A percentile compares a stretch with the other conserved stretches of the same genome.
Conservation (phyloP, 2,888 invertebrate genomes). For the Rhingia rostrata region DNA sequence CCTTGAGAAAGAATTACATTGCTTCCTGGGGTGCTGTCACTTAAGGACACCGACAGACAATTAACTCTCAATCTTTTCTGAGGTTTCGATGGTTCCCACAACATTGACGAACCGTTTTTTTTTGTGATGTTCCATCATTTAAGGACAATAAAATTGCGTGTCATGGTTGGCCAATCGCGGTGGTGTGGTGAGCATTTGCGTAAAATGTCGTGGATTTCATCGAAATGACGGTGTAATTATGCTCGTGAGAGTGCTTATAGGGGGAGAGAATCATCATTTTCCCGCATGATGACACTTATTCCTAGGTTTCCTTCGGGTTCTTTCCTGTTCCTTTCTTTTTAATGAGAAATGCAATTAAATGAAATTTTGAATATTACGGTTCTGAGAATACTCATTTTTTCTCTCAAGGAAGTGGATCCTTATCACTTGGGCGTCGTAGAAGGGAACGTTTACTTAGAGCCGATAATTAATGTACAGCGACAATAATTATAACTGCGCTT, state of each 20-base stretch:
- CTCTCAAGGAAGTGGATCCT: background rate
- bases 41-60: constrained; percentile 42
- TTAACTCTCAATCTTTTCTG: constrained; percentile 50
- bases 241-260: background rate
- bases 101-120: background rate
- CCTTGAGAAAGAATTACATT: constrained; percentile 31
- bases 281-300: constrained; percentile 41
- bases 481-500: background rate
- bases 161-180: constrained; percentile 44
- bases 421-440: constrained; percentile 1
- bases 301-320: background rate
- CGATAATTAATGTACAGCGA: background rate
- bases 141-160: constrained; percentile 51
- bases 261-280: constrained; percentile 49
- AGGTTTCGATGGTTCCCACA: constrained; percentile 66
- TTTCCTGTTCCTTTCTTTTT: constrained; percentile 5
- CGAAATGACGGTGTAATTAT: constrained; percentile 35
- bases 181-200: constrained; percentile 36
- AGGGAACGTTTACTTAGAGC: background rate
- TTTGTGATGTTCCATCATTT: background rate
- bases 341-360: constrained; percentile 47
- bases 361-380: constrained; percentile 22
- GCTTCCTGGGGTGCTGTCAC: constrained; percentile 8
- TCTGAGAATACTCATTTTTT: background rate
- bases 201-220: constrained; percentile 51